Evolutionary conservation across 2,113 vertebrate genomes (phyloP).

Genomic region (Anarrhichthys ocellatus): DNA sequence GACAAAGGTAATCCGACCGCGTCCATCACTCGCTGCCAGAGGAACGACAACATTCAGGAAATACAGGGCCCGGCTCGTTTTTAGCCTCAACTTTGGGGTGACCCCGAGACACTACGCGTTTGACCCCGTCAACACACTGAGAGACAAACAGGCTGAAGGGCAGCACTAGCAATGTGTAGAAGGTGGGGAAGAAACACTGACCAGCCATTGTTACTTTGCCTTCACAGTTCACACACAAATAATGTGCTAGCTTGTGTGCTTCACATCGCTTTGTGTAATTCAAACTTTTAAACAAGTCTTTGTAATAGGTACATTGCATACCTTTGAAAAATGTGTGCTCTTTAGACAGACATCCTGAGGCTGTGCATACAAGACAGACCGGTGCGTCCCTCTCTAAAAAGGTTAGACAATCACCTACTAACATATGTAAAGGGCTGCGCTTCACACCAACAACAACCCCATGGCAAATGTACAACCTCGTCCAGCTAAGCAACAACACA

Average conservation of each 20-base stretch:
- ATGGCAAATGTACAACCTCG: background rate
- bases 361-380: constrained; percentile 2
- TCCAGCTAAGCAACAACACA: background rate
- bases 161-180: constrained; percentile 34
- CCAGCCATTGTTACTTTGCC: background rate
- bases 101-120: constrained; percentile 43
- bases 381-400: background rate
- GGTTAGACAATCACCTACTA: constrained; percentile 10
- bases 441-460: background rate
- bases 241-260: background rate
- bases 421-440: constrained; percentile 10
- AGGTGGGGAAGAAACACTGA: constrained; percentile 7
- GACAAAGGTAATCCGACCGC: constrained; percentile 62
- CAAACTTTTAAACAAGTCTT: background rate
- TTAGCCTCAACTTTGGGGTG: constrained; percentile 53
- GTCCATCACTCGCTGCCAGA: constrained; percentile 53
- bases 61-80: constrained; percentile 66
- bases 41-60: constrained; percentile 69
- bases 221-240: constrained; percentile 2
- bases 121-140: constrained; percentile 41
- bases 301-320: background rate
- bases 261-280: background rate
- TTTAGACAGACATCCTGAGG: background rate
- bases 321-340: background rate
- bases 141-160: constrained; percentile 28